phyloP scores from a whole-genome alignment of 2,888 invertebrate genomes.

The Dasysyrphus albostriatus region DNA sequence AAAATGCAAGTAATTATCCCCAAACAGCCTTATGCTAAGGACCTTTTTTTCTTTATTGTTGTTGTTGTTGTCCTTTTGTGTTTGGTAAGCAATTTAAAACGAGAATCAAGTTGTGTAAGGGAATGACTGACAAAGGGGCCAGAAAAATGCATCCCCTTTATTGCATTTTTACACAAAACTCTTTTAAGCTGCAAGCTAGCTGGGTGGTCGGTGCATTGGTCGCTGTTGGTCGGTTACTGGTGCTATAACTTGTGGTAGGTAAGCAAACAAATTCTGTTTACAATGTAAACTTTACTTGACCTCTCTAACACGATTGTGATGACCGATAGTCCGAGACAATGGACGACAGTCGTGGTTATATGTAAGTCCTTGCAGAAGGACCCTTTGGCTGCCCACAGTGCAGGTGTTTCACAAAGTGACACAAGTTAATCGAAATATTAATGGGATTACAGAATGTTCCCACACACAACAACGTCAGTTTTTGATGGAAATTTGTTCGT shows the following conservation, averaged over 20 bases:
- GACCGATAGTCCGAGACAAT: conserved; percentile 57
- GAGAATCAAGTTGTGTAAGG: background rate
- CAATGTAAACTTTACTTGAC: conserved; percentile 52
- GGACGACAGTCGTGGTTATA: conserved; percentile 33
- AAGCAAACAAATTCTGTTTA: conserved; percentile 36
- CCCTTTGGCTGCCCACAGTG: conserved; percentile 7
- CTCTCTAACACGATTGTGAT: conserved; percentile 42
- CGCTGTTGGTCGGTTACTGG: background rate
- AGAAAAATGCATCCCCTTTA: background rate
- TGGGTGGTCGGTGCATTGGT: background rate
- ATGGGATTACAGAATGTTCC: conserved; percentile 62
- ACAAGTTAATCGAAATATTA: conserved; percentile 77
- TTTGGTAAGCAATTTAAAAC: conserved; percentile 54
- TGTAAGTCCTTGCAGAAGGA: conserved; percentile 10
- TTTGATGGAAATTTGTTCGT: conserved; percentile 52
- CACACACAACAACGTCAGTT: conserved; percentile 19
- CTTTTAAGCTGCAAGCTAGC: background rate
- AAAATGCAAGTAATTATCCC: conserved; percentile 92
- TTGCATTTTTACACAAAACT: conserved; percentile 29
- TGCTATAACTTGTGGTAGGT: background rate
- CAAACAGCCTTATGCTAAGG: conserved; percentile 38
- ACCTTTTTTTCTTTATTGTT: background rate
- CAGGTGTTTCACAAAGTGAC: conserved; percentile 70
- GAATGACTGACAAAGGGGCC: background rate
- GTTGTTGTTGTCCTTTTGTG: conserved; percentile 15